Conservation (phyloP, 2,113 vertebrate genomes). For the Dascyllus trimaculatus region DNA sequence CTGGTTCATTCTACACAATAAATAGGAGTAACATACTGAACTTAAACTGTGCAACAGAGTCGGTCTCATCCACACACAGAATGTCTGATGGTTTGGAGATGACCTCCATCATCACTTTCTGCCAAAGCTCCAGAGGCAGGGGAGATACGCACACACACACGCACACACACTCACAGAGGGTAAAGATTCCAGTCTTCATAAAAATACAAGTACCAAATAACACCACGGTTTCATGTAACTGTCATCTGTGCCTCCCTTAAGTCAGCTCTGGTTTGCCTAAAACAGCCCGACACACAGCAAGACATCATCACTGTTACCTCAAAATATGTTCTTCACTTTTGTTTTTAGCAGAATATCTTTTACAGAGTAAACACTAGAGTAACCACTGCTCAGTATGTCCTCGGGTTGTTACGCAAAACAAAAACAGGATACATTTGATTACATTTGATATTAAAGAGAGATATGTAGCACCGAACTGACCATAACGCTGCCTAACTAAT, state of each 20-base stretch:
- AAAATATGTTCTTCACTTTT: slow-evolving; percentile 64
- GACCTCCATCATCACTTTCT: slow-evolving; percentile 38
- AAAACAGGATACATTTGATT: slow-evolving; percentile 44
- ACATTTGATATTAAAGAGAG: slow-evolving; percentile 46
- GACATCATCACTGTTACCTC: slow-evolving; percentile 19
- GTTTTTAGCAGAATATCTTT: slow-evolving; percentile 28
- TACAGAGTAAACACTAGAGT: slow-evolving; percentile 40
- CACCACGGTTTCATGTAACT: slow-evolving; percentile 28
- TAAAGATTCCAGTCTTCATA: slow-evolving; percentile 74
- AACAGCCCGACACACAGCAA: slow-evolving; percentile 16
- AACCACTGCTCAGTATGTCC: slow-evolving; percentile 24
- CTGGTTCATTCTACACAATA: slow-evolving; percentile 80
- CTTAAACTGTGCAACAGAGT: slow-evolving; percentile 56
- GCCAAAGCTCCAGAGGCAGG: slow-evolving; percentile 53
- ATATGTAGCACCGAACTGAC: slow-evolving; percentile 48
- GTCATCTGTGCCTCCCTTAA: slow-evolving; percentile 11
- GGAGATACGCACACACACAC: neutral
- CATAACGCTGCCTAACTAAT: slow-evolving; percentile 10
- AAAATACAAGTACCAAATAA: slow-evolving; percentile 53
- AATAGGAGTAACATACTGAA: slow-evolving; percentile 74
- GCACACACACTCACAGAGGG: slow-evolving; percentile 1
- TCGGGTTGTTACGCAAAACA: slow-evolving; percentile 41
- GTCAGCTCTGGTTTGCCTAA: slow-evolving; percentile 28
- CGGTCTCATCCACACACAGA: slow-evolving; percentile 32
- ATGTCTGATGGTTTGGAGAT: slow-evolving; percentile 23